Evolutionary conservation across 2,888 invertebrate genomes (phyloP), one percentile per base, ranked within the genome.

Genomic region (Oxystoma pomonae): DNA sequence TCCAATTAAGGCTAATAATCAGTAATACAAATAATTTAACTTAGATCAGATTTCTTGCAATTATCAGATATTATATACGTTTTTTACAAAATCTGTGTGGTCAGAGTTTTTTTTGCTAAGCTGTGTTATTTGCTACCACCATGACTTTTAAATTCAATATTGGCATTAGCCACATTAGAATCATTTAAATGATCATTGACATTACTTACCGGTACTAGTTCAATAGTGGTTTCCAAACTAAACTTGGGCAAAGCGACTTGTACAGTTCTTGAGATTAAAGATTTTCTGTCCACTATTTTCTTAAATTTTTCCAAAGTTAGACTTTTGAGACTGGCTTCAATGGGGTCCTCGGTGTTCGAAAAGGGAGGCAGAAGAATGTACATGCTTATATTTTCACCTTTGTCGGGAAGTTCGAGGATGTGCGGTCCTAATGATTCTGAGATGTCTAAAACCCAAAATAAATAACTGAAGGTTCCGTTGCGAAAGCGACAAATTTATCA

Each of bases 321-420:
- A 66, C 88, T 87, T n/a, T 85, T 83, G 64, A 93, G 83, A 16
- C 92, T 85, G 58, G 88, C 85, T 22, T 86, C 85, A 2, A 93
- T 83, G 0, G 88, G 87, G 79, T 77, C 77, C 66, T 77, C 77
- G 1, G 70, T 70, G 64, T 75, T 74, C 2, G 86, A 84, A 77
- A 89, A 90, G 0, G 93, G 90, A 0, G 95, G 94, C 70, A 95
- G 81, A 1, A 95, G 80, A 61, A 95, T 87, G 75, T 89, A 89
- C 92, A 95, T 92, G 73, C 91, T 91, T 69, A 94, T 86, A 63
- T 90, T 87, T 18, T 89, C 85, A 12, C 92, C 93, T 75, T 90
- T 88, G 82, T 95, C 96, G 0, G 94, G 94, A 68, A 96, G 80
- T 78, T 95, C 91, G 58, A 96, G 79, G 55, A 94, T 86, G 76